Conservation (phyloP, 2,113 vertebrate genomes). For the Planiliza haematocheilus region DNA sequence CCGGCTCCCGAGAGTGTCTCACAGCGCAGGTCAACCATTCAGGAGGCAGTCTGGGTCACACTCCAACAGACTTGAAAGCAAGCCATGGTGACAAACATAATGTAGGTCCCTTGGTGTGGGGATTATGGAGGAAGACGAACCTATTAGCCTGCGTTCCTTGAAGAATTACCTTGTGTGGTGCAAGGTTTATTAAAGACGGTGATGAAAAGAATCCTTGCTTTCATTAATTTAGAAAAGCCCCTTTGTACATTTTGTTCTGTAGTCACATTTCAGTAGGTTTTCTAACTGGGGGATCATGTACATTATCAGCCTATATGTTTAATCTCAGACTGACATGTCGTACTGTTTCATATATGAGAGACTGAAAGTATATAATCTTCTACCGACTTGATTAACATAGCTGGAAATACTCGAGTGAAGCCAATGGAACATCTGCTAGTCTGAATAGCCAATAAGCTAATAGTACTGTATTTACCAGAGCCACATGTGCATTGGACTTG, state of each 20-base stretch:
- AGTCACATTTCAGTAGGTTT: constrained; percentile 43
- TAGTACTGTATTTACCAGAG: constrained; percentile 57
- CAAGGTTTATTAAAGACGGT: constrained; percentile 18
- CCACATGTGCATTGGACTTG: constrained; percentile 13
- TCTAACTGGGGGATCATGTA: constrained; percentile 6
- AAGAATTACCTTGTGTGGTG: constrained; percentile 43
- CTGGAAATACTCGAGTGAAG: constrained; percentile 18
- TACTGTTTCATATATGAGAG: constrained; percentile 40
- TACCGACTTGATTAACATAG: constrained; percentile 22
- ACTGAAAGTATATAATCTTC: constrained; percentile 12
- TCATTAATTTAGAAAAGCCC: constrained; percentile 21
- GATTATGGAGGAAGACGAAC: constrained; percentile 43
- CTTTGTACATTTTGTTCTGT: constrained; percentile 36
- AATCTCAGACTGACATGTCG: constrained; percentile 27
- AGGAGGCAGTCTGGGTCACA: constrained; percentile 58
- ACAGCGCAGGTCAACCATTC: constrained; percentile 57
- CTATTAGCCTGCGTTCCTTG: constrained; percentile 38
- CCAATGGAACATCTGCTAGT: constrained; percentile 24
- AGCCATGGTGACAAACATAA: constrained; percentile 46
- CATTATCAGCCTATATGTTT: constrained; percentile 23
- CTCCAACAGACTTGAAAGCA: constrained; percentile 55
- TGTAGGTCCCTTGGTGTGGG: constrained; percentile 10
- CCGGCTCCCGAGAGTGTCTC: constrained; percentile 37
- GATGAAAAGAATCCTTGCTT: constrained; percentile 27
- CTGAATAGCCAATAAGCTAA: constrained; percentile 11